Conservation (phyloP, 1,140 invertebrate species). For the Rhizoglyphus robini region DNA sequence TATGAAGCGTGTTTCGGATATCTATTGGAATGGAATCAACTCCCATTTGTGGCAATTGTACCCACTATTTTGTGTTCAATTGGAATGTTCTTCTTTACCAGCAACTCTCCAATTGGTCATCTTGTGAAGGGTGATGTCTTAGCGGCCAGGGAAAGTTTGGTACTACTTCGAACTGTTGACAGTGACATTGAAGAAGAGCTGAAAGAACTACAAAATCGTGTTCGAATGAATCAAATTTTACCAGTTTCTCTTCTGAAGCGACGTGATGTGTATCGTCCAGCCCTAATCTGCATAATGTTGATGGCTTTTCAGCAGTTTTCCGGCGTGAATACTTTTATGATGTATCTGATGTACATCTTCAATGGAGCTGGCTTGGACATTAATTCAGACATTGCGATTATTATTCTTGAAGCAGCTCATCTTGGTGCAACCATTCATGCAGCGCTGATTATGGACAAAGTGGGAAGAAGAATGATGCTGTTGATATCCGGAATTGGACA, state of each 20-base stretch:
- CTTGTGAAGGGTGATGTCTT: neutral
- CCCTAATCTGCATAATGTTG: slow-evolving; percentile 62
- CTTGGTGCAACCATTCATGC: slow-evolving; percentile 72
- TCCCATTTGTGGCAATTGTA: neutral
- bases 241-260: slow-evolving; percentile 36
- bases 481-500: slow-evolving; percentile 48
- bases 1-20: neutral
- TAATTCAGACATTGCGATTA: slow-evolving; percentile 45
- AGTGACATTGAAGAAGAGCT: slow-evolving; percentile 15
- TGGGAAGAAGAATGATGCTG: slow-evolving; percentile 67
- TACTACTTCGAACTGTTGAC: neutral
- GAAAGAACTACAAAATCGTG: slow-evolving; percentile 4
- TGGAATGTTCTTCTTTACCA: slow-evolving; percentile 12
- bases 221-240: neutral
- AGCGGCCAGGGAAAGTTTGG: neutral
- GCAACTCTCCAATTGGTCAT: slow-evolving; percentile 17
- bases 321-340: slow-evolving; percentile 83
- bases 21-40: slow-evolving; percentile 2
- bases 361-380: slow-evolving; percentile 49
- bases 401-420: slow-evolving; percentile 74
- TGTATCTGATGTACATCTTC: slow-evolving; percentile 78
- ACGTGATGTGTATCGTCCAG: slow-evolving; percentile 50
- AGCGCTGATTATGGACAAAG: slow-evolving; percentile 61
- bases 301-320: slow-evolving; percentile 89
- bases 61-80: slow-evolving; percentile 15